phyloP scores from a whole-genome alignment of 2,888 invertebrate genomes.

The Oscheius sp. region DNA sequence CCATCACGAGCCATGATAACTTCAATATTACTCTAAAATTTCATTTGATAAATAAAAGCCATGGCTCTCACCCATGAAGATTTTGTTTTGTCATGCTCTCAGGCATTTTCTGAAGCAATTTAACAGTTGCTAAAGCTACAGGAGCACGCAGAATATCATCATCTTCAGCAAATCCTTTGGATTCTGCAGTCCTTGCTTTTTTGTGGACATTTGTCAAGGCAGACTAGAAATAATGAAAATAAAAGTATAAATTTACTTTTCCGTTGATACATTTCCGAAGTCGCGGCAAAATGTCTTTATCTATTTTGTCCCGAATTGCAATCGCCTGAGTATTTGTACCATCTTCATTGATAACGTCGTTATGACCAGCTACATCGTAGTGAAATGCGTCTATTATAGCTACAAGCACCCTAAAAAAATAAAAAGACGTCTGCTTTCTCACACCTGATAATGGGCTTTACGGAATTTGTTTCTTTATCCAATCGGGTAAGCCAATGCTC shows the following conservation, averaged over 20 bases:
- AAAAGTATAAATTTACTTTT: constrained; percentile 15
- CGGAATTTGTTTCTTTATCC: constrained; percentile 80
- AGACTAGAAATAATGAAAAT: background rate
- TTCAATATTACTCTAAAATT: constrained; percentile 76
- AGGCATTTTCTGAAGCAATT: constrained; percentile 88
- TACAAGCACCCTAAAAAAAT: constrained; percentile 73
- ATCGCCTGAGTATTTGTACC: constrained; percentile 19
- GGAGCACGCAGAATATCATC: constrained; percentile 91
- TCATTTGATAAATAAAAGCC: background rate
- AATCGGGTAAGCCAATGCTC: constrained; percentile 85
- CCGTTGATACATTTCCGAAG: constrained; percentile 36
- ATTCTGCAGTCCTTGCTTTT: constrained; percentile 47
- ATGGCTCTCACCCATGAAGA: constrained; percentile 80
- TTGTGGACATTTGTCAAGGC: constrained; percentile 12
- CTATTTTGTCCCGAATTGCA: constrained; percentile 44
- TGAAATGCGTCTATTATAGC: constrained; percentile 90
- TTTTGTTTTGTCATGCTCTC: constrained; percentile 72
- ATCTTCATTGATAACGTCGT: constrained; percentile 35
- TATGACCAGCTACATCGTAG: constrained; percentile 79
- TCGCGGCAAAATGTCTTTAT: constrained; percentile 42
- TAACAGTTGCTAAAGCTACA: constrained; percentile 90
- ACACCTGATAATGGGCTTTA: constrained; percentile 78
- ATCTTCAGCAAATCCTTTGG: constrained; percentile 73
- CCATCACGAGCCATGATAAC: constrained; percentile 89
- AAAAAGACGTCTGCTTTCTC: background rate